A percentile compares a stretch with the other conserved stretches of the same genome.
Evolutionary conservation across 2,888 invertebrate species (phyloP).

Genomic region (Ametastegia equiseti): DNA sequence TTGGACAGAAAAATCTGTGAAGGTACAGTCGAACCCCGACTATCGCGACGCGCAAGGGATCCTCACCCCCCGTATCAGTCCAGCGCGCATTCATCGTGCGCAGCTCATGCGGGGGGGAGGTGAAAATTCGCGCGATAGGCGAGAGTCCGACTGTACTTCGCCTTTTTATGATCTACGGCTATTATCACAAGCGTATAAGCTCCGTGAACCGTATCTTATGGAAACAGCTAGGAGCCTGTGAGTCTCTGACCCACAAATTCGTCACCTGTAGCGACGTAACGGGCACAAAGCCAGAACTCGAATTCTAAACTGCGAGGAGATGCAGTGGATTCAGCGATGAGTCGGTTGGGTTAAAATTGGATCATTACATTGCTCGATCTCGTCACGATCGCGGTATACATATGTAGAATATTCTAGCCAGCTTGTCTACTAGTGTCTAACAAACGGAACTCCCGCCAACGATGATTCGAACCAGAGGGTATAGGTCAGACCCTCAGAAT

Average conservation of each 20-base stretch:
- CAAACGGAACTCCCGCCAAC: too few species aligned
- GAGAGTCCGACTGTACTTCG: too few species aligned
- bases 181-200: background rate
- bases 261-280: slow-evolving; percentile 12
- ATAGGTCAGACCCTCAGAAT: too few species aligned
- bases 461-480: background rate
- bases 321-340: background rate
- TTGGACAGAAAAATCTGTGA: background rate
- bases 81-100: too few species aligned
- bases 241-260: slow-evolving; percentile 18
- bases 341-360: slow-evolving; percentile 35
- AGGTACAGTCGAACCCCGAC: too few species aligned
- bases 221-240: background rate
- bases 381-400: background rate
- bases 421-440: background rate
- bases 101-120: too few species aligned
- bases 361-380: slow-evolving; percentile 16
- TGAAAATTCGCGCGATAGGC: too few species aligned
- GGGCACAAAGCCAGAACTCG: slow-evolving; percentile 17
- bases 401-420: slow-evolving; percentile 5
- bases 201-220: background rate
- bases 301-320: background rate
- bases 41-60: too few species aligned
- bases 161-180: too few species aligned
- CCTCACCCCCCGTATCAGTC: too few species aligned